Evolutionary conservation across 2,888 invertebrate species (phyloP).

Genomic region (Leptothorax acervorum): DNA sequence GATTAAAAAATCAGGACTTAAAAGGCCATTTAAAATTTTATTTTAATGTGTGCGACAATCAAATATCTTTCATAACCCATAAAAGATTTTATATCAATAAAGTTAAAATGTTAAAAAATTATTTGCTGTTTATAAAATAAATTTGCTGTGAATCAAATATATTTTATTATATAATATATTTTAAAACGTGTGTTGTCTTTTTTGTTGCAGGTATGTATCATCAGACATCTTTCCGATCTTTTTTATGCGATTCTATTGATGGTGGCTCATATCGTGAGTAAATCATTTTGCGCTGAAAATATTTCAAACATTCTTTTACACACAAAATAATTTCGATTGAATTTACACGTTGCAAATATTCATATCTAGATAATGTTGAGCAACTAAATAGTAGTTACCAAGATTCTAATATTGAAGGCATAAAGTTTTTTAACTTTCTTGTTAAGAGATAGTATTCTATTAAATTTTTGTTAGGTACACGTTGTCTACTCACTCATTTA

Average conservation of each 20-base stretch:
- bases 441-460: not conserved
- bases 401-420: not conserved
- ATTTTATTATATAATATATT: slow-evolving; percentile 3
- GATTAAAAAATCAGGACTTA: not conserved
- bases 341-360: not conserved
- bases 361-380: not conserved
- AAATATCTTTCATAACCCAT: no score
- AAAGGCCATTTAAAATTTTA: not conserved
- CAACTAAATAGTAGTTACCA: not conserved
- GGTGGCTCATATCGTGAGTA: slow-evolving; percentile 19
- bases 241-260: not conserved
- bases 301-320: not conserved
- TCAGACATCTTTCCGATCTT: not conserved
- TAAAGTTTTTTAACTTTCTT: not conserved
- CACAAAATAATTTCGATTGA: not conserved
- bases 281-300: not conserved
- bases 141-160: not conserved
- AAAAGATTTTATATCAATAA: not conserved
- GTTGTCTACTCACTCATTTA: not conserved
- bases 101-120: not conserved
- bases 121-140: slow-evolving; percentile 6
- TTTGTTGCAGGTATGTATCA: slow-evolving; percentile 39
- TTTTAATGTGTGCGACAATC: not conserved
- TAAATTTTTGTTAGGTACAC: not conserved
- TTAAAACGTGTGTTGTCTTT: slow-evolving; percentile 6